Evolutionary conservation across 2,113 vertebrate genomes (phyloP).

Genomic region (Cyprinodon tularosa): DNA sequence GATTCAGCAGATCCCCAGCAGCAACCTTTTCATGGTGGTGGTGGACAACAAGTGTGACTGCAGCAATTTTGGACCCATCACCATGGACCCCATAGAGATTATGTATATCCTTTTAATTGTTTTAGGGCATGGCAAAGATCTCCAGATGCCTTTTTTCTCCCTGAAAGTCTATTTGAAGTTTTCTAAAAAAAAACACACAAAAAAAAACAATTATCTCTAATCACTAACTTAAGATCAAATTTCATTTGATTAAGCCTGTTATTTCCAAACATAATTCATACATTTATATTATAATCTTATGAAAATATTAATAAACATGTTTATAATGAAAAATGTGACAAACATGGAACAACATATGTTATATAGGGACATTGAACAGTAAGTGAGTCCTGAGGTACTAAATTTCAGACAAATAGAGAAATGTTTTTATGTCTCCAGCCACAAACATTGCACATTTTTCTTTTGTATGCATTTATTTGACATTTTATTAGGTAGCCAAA

Average conservation of each 20-base stretch:
- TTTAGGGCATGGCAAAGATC: not conserved
- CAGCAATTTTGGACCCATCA: constrained; percentile 87
- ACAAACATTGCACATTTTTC: constrained; percentile 22
- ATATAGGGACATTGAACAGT: not conserved
- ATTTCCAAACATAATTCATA: not conserved
- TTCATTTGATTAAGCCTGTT: too few species aligned
- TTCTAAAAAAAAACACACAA: not conserved
- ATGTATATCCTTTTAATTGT: constrained; percentile 93
- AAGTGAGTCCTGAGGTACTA: constrained; percentile 21
- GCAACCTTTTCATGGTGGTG: constrained; percentile 99
- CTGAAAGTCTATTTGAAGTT: not conserved
- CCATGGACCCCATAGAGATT: constrained; percentile 97
- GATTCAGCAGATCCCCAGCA: constrained; percentile 99
- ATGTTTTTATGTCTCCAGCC: constrained; percentile 18
- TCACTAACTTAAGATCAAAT: too few species aligned
- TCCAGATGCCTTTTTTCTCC: not conserved
- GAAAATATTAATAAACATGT: too few species aligned
- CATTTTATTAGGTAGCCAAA: constrained; percentile 34
- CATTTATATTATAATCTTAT: not conserved
- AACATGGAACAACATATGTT: not conserved
- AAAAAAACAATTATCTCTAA: not conserved
- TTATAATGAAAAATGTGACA: too few species aligned
- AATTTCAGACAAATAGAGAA: too few species aligned
- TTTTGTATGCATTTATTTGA: constrained; percentile 33
- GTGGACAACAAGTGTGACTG: constrained; percentile 95